Conservation (phyloP, 1,140 invertebrate species). For the Drosophila tristis region DNA sequence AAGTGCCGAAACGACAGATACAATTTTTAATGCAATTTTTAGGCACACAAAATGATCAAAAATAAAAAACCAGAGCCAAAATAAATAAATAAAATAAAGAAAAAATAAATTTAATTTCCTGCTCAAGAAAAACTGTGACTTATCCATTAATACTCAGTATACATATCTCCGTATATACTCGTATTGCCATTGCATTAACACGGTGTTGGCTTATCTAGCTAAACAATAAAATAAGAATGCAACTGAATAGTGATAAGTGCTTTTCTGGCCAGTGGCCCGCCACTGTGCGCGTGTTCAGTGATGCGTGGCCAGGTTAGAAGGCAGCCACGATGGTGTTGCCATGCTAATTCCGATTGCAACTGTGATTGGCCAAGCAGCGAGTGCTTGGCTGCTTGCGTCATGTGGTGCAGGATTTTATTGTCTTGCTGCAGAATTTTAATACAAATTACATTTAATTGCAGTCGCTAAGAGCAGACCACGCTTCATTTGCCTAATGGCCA, state of each 20-base stretch:
- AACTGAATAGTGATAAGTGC: too few relatives aligned
- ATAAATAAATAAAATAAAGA: not conserved
- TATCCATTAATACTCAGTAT: not conserved
- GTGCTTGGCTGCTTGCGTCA: conserved; percentile 19
- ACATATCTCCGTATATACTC: not conserved
- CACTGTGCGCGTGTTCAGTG: conserved; percentile 21
- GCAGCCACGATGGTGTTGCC: conserved; percentile 46
- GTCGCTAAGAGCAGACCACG: conserved; percentile 22
- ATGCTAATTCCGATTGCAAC: conserved; percentile 52
- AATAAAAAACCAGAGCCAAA: not conserved
- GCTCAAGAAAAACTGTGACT: too few relatives aligned
- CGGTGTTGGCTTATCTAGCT: too few relatives aligned
- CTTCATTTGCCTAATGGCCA: conserved; percentile 71
- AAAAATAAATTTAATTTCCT: not conserved
- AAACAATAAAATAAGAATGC: too few relatives aligned
- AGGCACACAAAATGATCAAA: too few relatives aligned
- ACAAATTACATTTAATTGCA: conserved; percentile 67
- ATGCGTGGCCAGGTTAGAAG: conserved; percentile 43
- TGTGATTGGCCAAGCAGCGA: conserved; percentile 40
- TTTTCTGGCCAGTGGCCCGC: not conserved
- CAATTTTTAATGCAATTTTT: too few relatives aligned
- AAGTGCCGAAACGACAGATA: not conserved
- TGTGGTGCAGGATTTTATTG: conserved; percentile 53
- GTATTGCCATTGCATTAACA: not conserved
- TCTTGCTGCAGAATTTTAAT: conserved; percentile 54